Percentiles rank a stretch among this genome's conserved stretches.
Evolutionary conservation across 2,888 invertebrate species (phyloP).

Genomic region (Pyrocoelia pectoralis): DNA sequence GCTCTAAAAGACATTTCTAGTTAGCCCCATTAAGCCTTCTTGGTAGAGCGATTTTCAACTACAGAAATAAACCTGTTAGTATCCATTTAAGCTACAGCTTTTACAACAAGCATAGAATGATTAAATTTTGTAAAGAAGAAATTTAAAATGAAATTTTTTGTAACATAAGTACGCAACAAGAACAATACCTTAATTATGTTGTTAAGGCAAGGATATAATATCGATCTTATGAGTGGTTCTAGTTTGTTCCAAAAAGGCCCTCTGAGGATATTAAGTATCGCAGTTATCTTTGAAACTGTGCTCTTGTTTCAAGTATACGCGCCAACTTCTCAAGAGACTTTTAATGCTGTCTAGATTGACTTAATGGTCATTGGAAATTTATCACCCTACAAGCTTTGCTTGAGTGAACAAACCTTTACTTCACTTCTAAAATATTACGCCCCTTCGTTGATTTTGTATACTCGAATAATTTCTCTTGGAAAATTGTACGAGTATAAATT

Average conservation of each 20-base stretch:
- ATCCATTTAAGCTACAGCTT: not conserved
- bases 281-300: constrained; percentile 37
- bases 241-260: constrained; percentile 31
- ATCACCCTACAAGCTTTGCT: constrained; percentile 40
- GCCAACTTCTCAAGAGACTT: constrained; percentile 41
- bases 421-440: constrained; percentile 34
- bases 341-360: constrained; percentile 44
- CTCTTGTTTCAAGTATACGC: constrained; percentile 37
- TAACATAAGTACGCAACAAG: not conserved
- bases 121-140: not conserved
- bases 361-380: constrained; percentile 45
- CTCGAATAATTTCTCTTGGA: constrained; percentile 25
- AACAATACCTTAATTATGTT: constrained; percentile 15
- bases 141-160: not conserved
- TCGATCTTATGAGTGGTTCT: constrained; percentile 23
- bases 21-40: not conserved
- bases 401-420: constrained; percentile 36
- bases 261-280: constrained; percentile 35
- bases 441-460: constrained; percentile 18
- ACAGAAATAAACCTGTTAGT: not conserved
- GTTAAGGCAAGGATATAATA: constrained; percentile 23
- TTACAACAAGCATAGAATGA: not conserved
- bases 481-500: constrained; percentile 18
- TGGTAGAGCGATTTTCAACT: not conserved
- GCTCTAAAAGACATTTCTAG: not conserved